Evolutionary conservation across 2,797 vertebrate species (phyloP).

Genomic region (Notolabrus celidotus): DNA sequence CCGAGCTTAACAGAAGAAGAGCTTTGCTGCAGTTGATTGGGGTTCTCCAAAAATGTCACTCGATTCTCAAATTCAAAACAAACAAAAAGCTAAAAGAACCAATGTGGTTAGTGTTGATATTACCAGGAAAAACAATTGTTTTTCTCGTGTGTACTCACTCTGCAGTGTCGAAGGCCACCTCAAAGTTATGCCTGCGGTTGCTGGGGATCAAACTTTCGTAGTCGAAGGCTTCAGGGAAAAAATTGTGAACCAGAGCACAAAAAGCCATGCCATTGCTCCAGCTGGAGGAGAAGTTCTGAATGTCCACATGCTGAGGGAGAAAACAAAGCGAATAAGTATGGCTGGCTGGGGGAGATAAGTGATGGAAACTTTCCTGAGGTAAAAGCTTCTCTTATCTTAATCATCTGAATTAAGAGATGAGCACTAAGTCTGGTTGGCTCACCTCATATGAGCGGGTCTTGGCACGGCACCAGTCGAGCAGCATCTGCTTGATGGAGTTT

Average conservation of each 20-base stretch:
- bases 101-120: conserved; percentile 28
- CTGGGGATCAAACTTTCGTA: conserved; percentile 91
- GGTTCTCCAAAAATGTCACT: conserved; percentile 2
- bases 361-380: conserved; percentile 33
- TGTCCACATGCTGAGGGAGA: conserved; percentile 90
- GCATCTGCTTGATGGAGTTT: conserved; percentile 99
- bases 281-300: conserved; percentile 99
- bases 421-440: conserved; percentile 47
- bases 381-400: background rate
- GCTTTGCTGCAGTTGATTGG: background rate
- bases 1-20: background rate
- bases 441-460: conserved; percentile 97
- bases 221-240: conserved; percentile 97
- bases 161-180: conserved; percentile 94
- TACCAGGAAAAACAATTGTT: background rate
- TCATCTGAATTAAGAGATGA: conserved; percentile 22
- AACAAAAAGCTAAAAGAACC: conserved; percentile 12
- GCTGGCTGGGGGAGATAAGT: background rate
- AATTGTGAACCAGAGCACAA: conserved; percentile 97
- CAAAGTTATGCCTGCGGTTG: conserved; percentile 96
- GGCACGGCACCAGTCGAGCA: conserved; percentile 97
- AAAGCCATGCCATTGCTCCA: conserved; percentile 99
- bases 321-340: background rate
- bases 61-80: conserved; percentile 15
- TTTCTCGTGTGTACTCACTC: conserved; percentile 90